Evolutionary conservation across 2,113 vertebrate genomes (phyloP).

Genomic region (Ursus arctos): DNA sequence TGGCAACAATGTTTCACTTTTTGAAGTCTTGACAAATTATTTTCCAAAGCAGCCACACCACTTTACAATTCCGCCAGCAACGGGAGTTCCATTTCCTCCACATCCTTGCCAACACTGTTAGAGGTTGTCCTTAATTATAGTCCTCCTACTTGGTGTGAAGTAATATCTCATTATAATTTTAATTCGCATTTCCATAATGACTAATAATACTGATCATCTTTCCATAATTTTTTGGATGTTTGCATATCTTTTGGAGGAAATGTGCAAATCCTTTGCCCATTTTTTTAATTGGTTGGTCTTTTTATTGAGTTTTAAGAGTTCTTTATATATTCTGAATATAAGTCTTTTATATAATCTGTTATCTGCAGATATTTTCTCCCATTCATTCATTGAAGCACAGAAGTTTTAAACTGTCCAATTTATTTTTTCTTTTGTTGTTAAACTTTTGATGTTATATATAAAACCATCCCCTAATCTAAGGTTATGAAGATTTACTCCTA

Average conservation of each 20-base stretch:
- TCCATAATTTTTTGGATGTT: not conserved
- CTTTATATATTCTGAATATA: not conserved
- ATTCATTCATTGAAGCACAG: not conserved
- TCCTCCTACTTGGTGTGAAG: not conserved
- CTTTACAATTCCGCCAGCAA: accelerated
- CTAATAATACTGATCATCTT: not conserved
- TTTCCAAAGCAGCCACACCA: accelerated
- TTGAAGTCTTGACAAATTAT: too few species aligned
- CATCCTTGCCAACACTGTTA: accelerated
- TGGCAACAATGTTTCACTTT: not conserved
- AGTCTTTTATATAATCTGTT: not conserved
- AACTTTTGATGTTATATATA: not conserved
- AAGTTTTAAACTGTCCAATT: not conserved
- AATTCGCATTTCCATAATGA: not conserved
- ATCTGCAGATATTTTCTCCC: not conserved
- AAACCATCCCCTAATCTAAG: not conserved
- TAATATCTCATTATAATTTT: not conserved
- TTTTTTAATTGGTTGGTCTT: not conserved
- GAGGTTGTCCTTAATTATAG: not conserved
- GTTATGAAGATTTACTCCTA: not conserved
- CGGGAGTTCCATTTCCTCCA: accelerated
- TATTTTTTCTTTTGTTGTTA: not conserved
- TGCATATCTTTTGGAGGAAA: not conserved
- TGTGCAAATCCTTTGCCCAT: not conserved
- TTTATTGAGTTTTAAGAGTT: not conserved